Base-by-base conservation (phyloP, 1,140 invertebrate genomes). In the Cyrtorhinus lividipennis region DNA sequence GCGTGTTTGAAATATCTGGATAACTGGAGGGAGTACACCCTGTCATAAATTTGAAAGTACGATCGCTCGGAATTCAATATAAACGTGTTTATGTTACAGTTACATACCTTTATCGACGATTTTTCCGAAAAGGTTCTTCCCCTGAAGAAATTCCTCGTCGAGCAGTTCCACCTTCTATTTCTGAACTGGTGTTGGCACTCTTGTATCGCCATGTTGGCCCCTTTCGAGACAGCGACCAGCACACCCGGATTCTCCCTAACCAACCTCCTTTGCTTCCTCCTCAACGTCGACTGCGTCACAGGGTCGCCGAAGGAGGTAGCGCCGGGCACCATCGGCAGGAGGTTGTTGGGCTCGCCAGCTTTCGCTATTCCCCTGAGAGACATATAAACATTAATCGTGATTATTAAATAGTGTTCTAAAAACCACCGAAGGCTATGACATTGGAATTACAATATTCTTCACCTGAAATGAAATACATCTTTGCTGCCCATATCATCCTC, bases 61-160 rank as follows among this genome's bases (percentile, higher is more conserved):
- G n/a, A n/a, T n/a, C n/a, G n/a, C n/a, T n/a, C n/a, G n/a, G n/a
- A n/a, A n/a, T n/a, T n/a, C n/a, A n/a, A n/a, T n/a, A n/a, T n/a
- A n/a, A n/a, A n/a, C n/a, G n/a, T n/a, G n/a, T n/a, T n/a, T n/a
- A n/a, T n/a, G n/a, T n/a, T n/a, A n/a, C n/a, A n/a, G n/a, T 44
- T 65, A 75, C 80, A 84, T 76, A 90, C 91, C 90, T 84, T 83
- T 81, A 78, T 92, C 86, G 25, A 93, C 90, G 70, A 94, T 93
- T 77, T 92, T 93, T 62, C 90, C 91, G 70, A 94, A 94, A 24
- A 94, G 78, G 75, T 91, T 90, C 72, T 91, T 92, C 38, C 90
- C 64, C 88, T 78, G 65, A 92, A 75, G 73, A 92, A 88, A 72
- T 91, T 90, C 70, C 83, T 83, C 1, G 89, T 92, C 92, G 88